Conservation (phyloP, 2,888 invertebrate species). For the Nematopogon swammerdamellus region DNA sequence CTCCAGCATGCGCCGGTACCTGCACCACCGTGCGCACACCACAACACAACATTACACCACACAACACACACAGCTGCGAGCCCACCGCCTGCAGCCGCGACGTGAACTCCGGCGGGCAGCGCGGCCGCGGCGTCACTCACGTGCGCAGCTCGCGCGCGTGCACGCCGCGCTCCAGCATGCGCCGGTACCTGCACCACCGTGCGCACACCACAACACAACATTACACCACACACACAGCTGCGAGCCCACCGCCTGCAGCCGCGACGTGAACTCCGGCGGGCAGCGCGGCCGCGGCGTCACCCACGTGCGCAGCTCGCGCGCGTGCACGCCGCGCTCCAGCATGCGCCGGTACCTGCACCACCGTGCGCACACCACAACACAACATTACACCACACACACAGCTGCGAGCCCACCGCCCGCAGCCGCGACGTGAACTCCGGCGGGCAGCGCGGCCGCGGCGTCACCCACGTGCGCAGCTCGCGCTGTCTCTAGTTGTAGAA, state of each 20-base stretch:
- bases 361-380: no score
- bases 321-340: conserved; percentile 38
- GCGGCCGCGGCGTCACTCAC: conserved; percentile 22
- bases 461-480: conserved; percentile 20
- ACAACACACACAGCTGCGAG: no score
- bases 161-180: conserved; percentile 28
- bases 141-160: conserved; percentile 31
- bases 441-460: conserved; percentile 17
- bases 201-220: no score
- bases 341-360: no score
- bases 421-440: conserved; percentile 31
- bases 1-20: conserved; percentile 19
- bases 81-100: conserved; percentile 31
- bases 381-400: no score
- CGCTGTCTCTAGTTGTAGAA: no score
- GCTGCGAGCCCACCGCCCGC: conserved; percentile 15
- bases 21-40: no score
- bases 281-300: conserved; percentile 20
- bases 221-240: no score
- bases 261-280: conserved; percentile 24
- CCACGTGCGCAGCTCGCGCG: conserved; percentile 24
- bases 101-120: conserved; percentile 17
- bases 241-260: conserved; percentile 23
- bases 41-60: no score
- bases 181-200: no score